Evolutionary conservation across 2,113 vertebrate species (phyloP).

Genomic region (Bos javanicus): DNA sequence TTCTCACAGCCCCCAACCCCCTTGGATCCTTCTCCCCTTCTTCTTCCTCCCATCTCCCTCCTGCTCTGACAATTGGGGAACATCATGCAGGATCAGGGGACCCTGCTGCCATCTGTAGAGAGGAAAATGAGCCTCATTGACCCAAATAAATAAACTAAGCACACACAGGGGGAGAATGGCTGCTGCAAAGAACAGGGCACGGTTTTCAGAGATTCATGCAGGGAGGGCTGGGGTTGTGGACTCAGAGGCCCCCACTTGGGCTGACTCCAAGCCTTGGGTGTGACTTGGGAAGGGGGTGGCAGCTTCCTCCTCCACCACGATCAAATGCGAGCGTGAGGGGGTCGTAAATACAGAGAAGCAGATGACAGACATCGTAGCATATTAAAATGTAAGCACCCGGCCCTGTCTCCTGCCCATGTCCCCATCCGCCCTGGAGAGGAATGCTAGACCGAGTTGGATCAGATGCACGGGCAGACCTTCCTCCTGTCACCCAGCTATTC

Average conservation of each 20-base stretch:
- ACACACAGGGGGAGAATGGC: not conserved
- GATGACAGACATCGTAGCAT: not conserved
- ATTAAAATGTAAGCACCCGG: conserved; percentile 30
- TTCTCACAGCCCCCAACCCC: not conserved
- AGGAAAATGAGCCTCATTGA: conserved; percentile 54
- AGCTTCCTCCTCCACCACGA: not conserved
- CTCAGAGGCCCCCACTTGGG: not conserved
- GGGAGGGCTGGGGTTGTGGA: not conserved
- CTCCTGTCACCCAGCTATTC: conserved; percentile 38
- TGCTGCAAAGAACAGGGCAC: not conserved
- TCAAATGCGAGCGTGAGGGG: not conserved
- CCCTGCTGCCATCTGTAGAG: conserved; percentile 50
- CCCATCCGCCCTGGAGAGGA: conserved; percentile 62
- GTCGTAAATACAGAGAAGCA: not conserved
- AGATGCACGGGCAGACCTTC: conserved; percentile 54
- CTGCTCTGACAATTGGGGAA: not conserved
- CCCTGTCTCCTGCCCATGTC: conserved; percentile 54
- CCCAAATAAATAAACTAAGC: conserved; percentile 61
- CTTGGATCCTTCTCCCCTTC: not conserved
- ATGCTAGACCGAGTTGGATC: conserved; percentile 72
- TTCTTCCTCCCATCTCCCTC: not conserved
- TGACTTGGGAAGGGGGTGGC: not conserved
- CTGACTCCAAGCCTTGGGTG: not conserved
- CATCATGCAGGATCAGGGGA: conserved; percentile 24
- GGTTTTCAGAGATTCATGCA: not conserved